Conservation (phyloP, 30 jellyfish, hydroid and myxozoan genomes). For the Chrysaora quinquecirrha region DNA sequence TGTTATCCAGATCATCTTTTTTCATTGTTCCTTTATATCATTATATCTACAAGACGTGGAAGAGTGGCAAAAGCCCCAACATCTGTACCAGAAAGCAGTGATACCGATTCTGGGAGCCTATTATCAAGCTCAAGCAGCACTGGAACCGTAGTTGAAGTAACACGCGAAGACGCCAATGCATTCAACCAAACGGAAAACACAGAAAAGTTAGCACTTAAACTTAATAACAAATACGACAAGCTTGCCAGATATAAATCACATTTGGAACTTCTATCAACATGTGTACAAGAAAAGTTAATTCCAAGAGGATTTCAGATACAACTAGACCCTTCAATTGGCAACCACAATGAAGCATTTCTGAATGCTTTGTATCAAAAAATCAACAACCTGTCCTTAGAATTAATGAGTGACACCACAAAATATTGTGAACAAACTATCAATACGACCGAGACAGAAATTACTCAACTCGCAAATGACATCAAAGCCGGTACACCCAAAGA, state of each 20-base stretch:
- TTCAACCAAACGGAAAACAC: slow-evolving; percentile 4
- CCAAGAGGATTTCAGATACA: slow-evolving; percentile 5
- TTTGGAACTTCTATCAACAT: slow-evolving; percentile 6
- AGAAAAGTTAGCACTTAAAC: neutral
- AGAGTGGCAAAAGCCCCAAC: too few relatives aligned
- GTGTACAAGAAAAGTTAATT: slow-evolving; percentile 6
- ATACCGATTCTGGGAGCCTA: too few relatives aligned
- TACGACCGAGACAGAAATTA: neutral
- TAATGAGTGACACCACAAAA: slow-evolving; percentile 6
- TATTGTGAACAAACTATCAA: slow-evolving; percentile 5
- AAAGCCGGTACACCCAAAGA: slow-evolving; percentile 1
- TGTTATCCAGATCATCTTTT: too few relatives aligned
- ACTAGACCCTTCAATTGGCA: slow-evolving; percentile 7
- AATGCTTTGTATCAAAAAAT: slow-evolving; percentile 8
- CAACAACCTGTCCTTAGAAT: neutral
- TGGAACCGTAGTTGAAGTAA: too few relatives aligned
- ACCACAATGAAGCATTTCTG: neutral
- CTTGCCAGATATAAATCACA: slow-evolving; percentile 18
- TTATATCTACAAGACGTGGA: too few relatives aligned
- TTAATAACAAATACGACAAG: slow-evolving; percentile 12
- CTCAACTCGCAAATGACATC: neutral
- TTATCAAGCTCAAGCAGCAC: too few relatives aligned
- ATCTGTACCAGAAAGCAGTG: too few relatives aligned
- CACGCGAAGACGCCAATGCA: neutral
- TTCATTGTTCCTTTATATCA: too few relatives aligned